Base-by-base conservation (phyloP, 2,797 vertebrate species). In the Graptemys geographica region DNA sequence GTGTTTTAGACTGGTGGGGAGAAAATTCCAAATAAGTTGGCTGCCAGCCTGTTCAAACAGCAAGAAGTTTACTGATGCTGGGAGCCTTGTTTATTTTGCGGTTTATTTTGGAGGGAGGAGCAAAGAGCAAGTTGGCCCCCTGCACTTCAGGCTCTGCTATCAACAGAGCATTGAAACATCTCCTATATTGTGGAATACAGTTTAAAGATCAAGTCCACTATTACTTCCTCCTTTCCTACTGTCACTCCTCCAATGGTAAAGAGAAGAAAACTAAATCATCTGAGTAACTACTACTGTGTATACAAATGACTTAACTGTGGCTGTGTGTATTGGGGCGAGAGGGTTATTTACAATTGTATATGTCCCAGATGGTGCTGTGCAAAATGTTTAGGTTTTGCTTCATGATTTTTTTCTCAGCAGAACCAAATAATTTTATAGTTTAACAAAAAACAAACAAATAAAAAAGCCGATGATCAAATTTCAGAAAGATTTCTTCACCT, bases 41-140 rank as follows among this genome's bases (percentile, higher is more conserved):
- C 94, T 90, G 93, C 44, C 76, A 95, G 74, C 84, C 78, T 96
- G 78, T 92, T 93, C 93, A 94, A 95, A 83, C 92, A 95, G 53
- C 3, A 4, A 89, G 96, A 96, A 94, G 90, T 91, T 96, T 95
- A 94, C 89, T 92, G 88, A 92, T 80, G 87, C 79, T 90, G 83
- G 86, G 89, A 90, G 84, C 81, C 91, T 96, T 96, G 83, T 97
- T 98, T 96, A 94, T 91, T 95, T 89, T 89, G 86, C n/a, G 27
- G 62, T 96, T 96, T 94, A 56, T 94, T 97, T 97, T 96, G 57
- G 56, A 95, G 88, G 80, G 81, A 10, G 9, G 65, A 81, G 53
- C 89, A 96, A 94, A 92, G 62, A 91, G 44, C 90, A 89, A 87
- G 31, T 69, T 91, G 95, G 92, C 92, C 94, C 91, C 89, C 79